Conservation (phyloP, 2,113 vertebrate species). For the Xenus cinereus region DNA sequence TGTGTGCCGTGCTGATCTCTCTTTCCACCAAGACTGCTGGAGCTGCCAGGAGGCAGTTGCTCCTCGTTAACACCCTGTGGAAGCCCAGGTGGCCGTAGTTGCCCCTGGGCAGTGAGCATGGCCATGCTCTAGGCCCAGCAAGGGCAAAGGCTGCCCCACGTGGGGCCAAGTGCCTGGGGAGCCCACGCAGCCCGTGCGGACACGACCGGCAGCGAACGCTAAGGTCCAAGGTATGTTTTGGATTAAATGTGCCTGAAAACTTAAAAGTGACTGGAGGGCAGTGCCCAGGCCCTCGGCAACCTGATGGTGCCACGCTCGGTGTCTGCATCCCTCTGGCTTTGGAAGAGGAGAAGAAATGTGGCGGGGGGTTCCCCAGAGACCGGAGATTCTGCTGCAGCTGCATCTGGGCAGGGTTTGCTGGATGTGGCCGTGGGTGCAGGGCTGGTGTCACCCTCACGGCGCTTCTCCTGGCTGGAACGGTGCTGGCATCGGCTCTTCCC, state of each 20-base stretch:
- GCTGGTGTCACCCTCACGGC: accelerated
- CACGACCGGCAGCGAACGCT: accelerated
- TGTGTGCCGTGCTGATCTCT: background rate
- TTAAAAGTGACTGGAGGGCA: background rate
- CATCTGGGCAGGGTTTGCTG: background rate
- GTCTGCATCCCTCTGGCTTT: background rate
- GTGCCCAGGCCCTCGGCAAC: background rate
- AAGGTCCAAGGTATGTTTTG: background rate
- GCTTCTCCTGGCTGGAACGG: background rate
- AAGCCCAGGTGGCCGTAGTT: background rate
- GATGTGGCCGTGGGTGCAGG: accelerated
- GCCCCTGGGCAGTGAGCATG: accelerated
- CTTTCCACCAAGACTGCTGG: background rate
- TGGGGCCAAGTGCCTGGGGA: background rate
- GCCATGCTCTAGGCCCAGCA: accelerated
- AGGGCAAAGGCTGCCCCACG: background rate
- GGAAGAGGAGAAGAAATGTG: background rate
- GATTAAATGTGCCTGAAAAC: background rate
- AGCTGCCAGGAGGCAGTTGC: background rate
- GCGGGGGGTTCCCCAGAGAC: background rate
- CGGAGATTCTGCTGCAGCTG: accelerated
- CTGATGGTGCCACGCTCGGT: background rate
- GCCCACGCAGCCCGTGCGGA: background rate
- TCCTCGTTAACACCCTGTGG: background rate
- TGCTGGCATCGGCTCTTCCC: accelerated